These are phyloP conservation scores for Phalacrocorax aristotelis DNA, from an alignment of 2,113 vertebrate species.

Conservation along the genomic window DNA sequence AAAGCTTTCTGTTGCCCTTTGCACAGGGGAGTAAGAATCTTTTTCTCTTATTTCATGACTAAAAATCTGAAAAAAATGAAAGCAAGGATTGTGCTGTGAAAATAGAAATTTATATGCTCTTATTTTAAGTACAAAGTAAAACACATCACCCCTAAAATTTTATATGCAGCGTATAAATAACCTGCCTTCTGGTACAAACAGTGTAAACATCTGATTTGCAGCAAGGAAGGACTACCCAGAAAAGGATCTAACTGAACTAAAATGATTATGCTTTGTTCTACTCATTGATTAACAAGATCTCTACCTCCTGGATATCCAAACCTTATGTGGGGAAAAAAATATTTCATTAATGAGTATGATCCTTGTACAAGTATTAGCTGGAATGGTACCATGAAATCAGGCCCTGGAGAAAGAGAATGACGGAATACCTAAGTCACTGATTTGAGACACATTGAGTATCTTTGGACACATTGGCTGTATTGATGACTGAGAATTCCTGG, in stretches of 20 bases:
- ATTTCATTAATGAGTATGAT: constrained; percentile 26
- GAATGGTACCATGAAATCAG: constrained; percentile 7
- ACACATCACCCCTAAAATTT: background rate
- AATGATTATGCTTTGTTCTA: background rate
- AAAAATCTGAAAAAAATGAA: background rate
- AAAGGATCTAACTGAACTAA: background rate
- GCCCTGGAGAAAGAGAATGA: background rate
- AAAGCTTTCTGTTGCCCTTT: background rate
- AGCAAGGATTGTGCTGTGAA: background rate
- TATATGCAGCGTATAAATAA: background rate
- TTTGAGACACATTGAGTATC: background rate
- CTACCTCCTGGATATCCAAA: background rate
- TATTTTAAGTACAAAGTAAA: background rate
- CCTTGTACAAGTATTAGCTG: background rate
- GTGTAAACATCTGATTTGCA: background rate
- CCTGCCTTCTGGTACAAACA: background rate
- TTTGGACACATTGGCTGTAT: background rate
- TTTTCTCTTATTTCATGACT: background rate
- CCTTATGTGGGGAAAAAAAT: background rate
- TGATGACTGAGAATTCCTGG: constrained; percentile 4
- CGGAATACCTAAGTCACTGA: background rate
- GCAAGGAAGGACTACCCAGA: background rate
- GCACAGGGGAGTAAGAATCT: background rate
- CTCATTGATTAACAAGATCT: background rate
- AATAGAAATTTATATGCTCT: background rate